Conservation (phyloP, 2,888 invertebrate species). For the Eupelmus urozonus region DNA sequence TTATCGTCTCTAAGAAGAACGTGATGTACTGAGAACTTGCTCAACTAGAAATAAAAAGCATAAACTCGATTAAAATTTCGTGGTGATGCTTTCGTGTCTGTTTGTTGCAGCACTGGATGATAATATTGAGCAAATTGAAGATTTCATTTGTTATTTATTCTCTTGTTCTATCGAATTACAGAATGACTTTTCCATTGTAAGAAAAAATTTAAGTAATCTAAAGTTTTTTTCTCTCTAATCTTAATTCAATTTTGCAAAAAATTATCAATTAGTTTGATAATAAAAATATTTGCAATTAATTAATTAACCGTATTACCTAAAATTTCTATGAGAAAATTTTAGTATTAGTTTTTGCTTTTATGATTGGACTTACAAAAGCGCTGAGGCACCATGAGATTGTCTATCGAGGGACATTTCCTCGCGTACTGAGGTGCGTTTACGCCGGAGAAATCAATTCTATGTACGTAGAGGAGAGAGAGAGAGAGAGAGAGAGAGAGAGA, state of each 20-base stretch:
- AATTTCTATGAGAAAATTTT: too few species aligned
- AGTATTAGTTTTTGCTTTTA: too few species aligned
- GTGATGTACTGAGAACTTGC: not conserved
- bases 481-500: slow-evolving; percentile 1
- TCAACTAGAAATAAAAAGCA: not conserved
- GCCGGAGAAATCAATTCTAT: slow-evolving; percentile 66
- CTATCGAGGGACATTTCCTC: slow-evolving; percentile 30
- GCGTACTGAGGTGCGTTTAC: slow-evolving; percentile 59
- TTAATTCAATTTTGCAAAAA: not conserved
- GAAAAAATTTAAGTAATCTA: too few species aligned
- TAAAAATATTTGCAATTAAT: too few species aligned
- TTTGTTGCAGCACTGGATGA: not conserved
- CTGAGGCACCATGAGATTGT: not conserved
- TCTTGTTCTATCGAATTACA: not conserved
- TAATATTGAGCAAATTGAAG: not conserved
- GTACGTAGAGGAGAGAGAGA: too few species aligned
- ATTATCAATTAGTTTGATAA: not conserved
- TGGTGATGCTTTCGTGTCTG: too few species aligned
- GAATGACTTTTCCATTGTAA: too few species aligned
- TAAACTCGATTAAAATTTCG: too few species aligned
- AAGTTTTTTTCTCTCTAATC: not conserved
- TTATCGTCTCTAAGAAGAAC: not conserved
- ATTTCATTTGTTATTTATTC: not conserved
- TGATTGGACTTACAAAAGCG: slow-evolving; percentile 32
- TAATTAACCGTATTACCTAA: too few species aligned